phyloP scores from a whole-genome alignment of 2,113 vertebrate species.

The Maccullochella peelii region DNA sequence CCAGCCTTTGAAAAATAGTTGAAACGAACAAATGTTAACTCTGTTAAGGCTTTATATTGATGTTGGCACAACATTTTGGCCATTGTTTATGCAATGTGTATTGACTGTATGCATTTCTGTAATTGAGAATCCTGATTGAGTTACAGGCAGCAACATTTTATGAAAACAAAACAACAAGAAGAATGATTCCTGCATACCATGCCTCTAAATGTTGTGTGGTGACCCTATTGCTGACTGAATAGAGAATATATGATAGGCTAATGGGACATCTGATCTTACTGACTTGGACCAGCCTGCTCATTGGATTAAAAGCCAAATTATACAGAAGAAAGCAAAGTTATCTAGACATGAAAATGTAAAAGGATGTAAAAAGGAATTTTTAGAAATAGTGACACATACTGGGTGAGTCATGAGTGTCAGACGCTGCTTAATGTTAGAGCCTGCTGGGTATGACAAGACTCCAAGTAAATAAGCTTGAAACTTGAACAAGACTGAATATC shows the following conservation, averaged over 20 bases:
- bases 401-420: constrained; percentile 29
- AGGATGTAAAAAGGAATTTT: background rate
- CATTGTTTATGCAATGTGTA: background rate
- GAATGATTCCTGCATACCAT: background rate
- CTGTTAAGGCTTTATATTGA: constrained; percentile 15
- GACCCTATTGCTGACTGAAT: background rate
- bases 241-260: background rate
- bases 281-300: background rate
- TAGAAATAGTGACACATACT: constrained; percentile 13
- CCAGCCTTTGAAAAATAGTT: constrained; percentile 17
- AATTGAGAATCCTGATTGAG: background rate
- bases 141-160: background rate
- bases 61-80: constrained; percentile 27
- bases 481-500: constrained; percentile 23
- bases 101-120: background rate
- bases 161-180: background rate
- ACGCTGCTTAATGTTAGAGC: constrained; percentile 16
- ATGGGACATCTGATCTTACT: background rate
- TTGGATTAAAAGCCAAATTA: constrained; percentile 6
- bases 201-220: background rate
- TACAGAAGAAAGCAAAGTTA: constrained; percentile 6
- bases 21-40: constrained; percentile 11
- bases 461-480: constrained; percentile 34
- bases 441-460: background rate
- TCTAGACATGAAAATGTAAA: background rate